Percentiles rank a stretch among this genome's conserved stretches.
These are phyloP conservation scores for Trichogramma evanescens DNA, from an alignment of 2,888 invertebrate genomes.

Conservation along the genomic window DNA sequence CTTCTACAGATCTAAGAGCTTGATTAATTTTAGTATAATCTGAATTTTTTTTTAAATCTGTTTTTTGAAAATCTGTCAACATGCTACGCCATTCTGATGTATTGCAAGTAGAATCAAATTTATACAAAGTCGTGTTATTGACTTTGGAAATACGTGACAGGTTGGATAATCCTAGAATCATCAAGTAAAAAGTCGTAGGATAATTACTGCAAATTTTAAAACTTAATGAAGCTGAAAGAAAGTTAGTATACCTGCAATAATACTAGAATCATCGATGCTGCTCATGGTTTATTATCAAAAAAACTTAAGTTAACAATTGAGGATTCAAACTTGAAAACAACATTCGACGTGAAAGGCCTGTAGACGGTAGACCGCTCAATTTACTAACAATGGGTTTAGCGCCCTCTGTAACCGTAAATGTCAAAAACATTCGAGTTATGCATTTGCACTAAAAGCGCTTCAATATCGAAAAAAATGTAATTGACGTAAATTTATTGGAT, in stretches of 20 bases:
- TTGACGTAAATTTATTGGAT: too few species aligned
- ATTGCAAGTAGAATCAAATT: conserved; percentile 26
- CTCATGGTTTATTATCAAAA: conserved; percentile 6
- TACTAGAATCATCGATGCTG: conserved; percentile 27
- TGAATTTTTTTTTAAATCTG: conserved; percentile 15
- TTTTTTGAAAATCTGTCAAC: conserved; percentile 11
- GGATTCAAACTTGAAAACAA: too few species aligned
- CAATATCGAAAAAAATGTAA: too few species aligned
- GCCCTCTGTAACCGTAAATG: too few species aligned
- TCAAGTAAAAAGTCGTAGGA: background rate
- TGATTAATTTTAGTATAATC: conserved; percentile 24
- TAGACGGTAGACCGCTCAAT: too few species aligned
- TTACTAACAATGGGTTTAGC: too few species aligned
- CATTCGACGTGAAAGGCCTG: too few species aligned
- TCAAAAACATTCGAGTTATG: too few species aligned
- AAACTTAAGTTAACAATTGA: background rate
- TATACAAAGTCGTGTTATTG: conserved; percentile 26
- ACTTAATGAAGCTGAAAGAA: too few species aligned
- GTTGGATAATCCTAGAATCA: conserved; percentile 31
- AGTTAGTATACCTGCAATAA: conserved; percentile 29
- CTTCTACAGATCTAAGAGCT: conserved; percentile 28
- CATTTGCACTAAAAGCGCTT: too few species aligned
- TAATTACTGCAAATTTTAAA: background rate
- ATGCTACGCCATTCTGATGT: conserved; percentile 22
- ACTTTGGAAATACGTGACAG: conserved; percentile 34